Evolutionary conservation across 2,797 vertebrate genomes (phyloP).

Genomic region (Oreonectes daqikongensis): DNA sequence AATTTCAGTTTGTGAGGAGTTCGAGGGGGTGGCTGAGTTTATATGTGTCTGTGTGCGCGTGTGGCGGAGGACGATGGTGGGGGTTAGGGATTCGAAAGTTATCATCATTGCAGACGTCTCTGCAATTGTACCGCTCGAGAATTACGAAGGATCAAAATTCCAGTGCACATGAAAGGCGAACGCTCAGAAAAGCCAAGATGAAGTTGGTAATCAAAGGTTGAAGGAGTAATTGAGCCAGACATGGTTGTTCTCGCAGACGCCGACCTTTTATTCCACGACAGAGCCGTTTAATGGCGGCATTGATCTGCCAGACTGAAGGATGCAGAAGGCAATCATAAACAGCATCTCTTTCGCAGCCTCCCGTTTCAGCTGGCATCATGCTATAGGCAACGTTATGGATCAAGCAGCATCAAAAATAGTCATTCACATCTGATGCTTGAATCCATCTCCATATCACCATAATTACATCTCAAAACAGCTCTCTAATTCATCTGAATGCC

Average conservation of each 20-base stretch:
- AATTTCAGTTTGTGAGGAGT: slow-evolving; percentile 82
- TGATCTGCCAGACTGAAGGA: slow-evolving; percentile 80
- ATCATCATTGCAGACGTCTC: slow-evolving; percentile 76
- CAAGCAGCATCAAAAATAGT: slow-evolving; percentile 83
- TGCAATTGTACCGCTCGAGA: slow-evolving; percentile 79
- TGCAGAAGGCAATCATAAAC: slow-evolving; percentile 83
- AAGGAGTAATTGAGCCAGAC: slow-evolving; percentile 81
- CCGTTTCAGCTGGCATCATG: slow-evolving; percentile 80
- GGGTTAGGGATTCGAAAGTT: slow-evolving; percentile 68
- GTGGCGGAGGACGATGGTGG: background rate
- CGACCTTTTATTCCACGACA: slow-evolving; percentile 81
- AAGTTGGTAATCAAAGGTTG: slow-evolving; percentile 84
- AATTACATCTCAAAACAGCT: slow-evolving; percentile 77
- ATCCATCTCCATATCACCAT: slow-evolving; percentile 79
- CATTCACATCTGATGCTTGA: slow-evolving; percentile 83
- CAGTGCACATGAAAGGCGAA: slow-evolving; percentile 65
- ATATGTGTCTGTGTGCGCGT: slow-evolving; percentile 12
- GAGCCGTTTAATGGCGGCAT: slow-evolving; percentile 83
- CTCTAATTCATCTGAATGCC: slow-evolving; percentile 78
- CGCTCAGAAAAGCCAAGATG: slow-evolving; percentile 73
- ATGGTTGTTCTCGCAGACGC: slow-evolving; percentile 78
- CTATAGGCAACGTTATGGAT: slow-evolving; percentile 77
- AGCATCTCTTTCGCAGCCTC: slow-evolving; percentile 76
- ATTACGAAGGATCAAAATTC: slow-evolving; percentile 80
- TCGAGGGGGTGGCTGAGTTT: slow-evolving; percentile 63